Base-by-base conservation (phyloP, 2,888 invertebrate species). In the Gymnoscelis rufifasciata region DNA sequence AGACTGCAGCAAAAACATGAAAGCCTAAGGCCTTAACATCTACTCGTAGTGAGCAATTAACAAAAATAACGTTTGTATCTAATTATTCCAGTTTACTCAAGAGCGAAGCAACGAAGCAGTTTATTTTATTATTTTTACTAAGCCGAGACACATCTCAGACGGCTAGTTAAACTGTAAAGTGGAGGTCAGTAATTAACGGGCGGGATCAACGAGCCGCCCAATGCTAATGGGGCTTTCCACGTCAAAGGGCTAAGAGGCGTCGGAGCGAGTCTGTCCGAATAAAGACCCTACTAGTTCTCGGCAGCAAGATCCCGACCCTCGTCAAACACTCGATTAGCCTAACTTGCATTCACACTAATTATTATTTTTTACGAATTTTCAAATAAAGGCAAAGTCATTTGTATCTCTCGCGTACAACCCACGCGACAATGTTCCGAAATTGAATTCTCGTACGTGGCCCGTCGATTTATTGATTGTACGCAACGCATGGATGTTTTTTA, bases 171-270 rank as follows among this genome's bases (percentile, higher is more conserved):
- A 71, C 65, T 74, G 71, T 74, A 68, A 67, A 74, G 69, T 69
- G 66, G 70, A 75, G 81, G 82, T 82, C 78, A 80, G 78, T 83
- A 84, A 86, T 86, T 87, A 86, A 79, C 78, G 67, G 72, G 66
- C 70, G 78, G 75, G 86, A 84, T 86, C 83, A 83, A 86, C 83
- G 78, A 82, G 82, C 78, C 74, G 73, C 77, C 78, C 77, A 70
- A 81, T 82, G 81, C 78, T 88, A 87, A 86, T 87, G 83, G 83
- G 79, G 71, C 76, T 78, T 80, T 82, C 78, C 71, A 81, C 83
- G 84, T 86, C 83, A 87, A 86, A 86, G 81, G 78, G 80, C 81
- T 80, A 76, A 81, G 79, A 83, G 80, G 83, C 83, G 83, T 82
- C 68, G 68, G 76, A 81, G 80, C 83, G 82, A 74, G 79, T 77